Evolutionary conservation across 2,888 invertebrate genomes (phyloP), one percentile per base, ranked within the genome.

Genomic region (Polyploca ridens): DNA sequence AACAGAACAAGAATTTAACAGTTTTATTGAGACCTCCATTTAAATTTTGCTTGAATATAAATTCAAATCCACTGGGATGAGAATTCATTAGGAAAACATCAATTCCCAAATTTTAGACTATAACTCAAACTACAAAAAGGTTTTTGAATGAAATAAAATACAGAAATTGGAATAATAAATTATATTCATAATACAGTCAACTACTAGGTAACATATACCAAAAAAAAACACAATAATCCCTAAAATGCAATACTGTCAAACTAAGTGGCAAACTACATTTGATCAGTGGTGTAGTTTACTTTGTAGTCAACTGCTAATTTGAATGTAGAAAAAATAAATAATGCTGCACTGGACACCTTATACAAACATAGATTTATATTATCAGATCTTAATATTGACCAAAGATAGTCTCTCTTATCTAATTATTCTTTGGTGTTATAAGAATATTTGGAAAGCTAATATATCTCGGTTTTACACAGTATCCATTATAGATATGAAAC

Each of bases 261-360:
- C n/a, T n/a, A 49, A 54, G 16, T 54, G 54, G 19, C 70, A 69
- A 76, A 74, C 74, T 76, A 75, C 74, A 77, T 76, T 54, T 19
- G 7, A 3, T 10, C 19, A 54, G 19, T 54, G 16, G 54, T 54
- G 54, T 54, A 54, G 54, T 54, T 54, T n/a, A 54, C 54, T 54
- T n/a, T 19, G 54, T 54, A 54, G 54, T 54, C 19, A n/a, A 54
- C 54, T 54, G 54, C 54, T 54, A 54, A 54, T 54, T 54, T 54
- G 54, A 81, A 81, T 75, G 80, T 78, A 79, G 81, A 82, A 76
- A 83, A 79, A 85, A 84, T 81, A 83, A 85, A 85, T 83, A 85
- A 81, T 78, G 80, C 81, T 84, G 79, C 80, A 83, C 69, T 77
- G 74, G 75, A 81, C 77, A 83, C 77, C 78, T 77, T 78, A 80